A percentile compares a stretch with the other conserved stretches of the same genome.
These are phyloP conservation scores for Diploptera punctata DNA, from an alignment of 2,888 invertebrate genomes.

Conservation along the genomic window DNA sequence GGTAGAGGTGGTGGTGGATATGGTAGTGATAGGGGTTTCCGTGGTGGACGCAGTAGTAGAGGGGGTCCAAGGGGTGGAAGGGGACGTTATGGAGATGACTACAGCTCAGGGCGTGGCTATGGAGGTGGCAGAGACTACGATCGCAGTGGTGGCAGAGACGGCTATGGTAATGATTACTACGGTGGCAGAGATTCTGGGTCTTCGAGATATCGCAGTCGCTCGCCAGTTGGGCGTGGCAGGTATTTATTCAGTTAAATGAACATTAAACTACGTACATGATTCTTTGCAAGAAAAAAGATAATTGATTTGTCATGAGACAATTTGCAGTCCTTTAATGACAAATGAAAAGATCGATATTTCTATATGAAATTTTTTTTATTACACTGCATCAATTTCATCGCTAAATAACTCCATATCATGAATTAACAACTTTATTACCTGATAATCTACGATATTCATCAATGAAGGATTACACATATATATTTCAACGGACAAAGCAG, in stretches of 20 bases:
- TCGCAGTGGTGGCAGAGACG: slow-evolving; percentile 53
- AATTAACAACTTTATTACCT: neutral
- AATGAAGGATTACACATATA: neutral
- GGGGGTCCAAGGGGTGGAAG: slow-evolving; percentile 51
- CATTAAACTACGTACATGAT: slow-evolving; percentile 10
- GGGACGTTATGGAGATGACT: slow-evolving; percentile 54
- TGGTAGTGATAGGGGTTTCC: slow-evolving; percentile 32
- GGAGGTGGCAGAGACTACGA: slow-evolving; percentile 53
- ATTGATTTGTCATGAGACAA: slow-evolving; percentile 34
- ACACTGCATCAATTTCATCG: neutral
- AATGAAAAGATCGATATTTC: neutral
- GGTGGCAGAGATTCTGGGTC: slow-evolving; percentile 62
- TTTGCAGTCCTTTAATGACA: slow-evolving; percentile 23
- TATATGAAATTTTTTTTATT: slow-evolving; percentile 3
- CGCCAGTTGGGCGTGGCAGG: slow-evolving; percentile 61
- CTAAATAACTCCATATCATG: neutral
- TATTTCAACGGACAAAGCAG: slow-evolving; percentile 34
- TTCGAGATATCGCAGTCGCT: slow-evolving; percentile 60
- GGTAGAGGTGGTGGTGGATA: slow-evolving; percentile 53
- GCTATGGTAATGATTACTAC: slow-evolving; percentile 57
- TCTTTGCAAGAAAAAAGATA: slow-evolving; percentile 15
- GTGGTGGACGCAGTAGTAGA: slow-evolving; percentile 44
- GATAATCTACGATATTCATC: slow-evolving; percentile 3
- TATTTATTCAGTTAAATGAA: slow-evolving; percentile 47
- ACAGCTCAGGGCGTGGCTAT: slow-evolving; percentile 49